Evolutionary conservation across 2,113 vertebrate genomes (phyloP).

Genomic region (Laticauda laticaudata): DNA sequence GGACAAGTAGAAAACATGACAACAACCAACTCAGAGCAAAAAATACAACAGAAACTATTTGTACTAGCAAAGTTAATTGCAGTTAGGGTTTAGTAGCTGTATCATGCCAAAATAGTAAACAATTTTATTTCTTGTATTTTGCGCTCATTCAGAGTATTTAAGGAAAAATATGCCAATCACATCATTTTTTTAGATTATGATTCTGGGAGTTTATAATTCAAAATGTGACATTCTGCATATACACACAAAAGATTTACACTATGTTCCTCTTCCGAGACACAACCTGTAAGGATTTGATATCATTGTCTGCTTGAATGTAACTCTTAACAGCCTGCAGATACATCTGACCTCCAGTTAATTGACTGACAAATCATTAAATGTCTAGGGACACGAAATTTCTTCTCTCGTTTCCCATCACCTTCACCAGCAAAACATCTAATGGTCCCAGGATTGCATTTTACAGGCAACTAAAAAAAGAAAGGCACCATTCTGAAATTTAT

Average conservation of each 20-base stretch:
- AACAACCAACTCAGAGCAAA: background rate
- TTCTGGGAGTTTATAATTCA: conserved; percentile 23
- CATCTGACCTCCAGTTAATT: conserved; percentile 28
- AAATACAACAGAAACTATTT: background rate
- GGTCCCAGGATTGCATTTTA: conserved; percentile 42
- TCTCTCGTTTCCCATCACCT: conserved; percentile 41
- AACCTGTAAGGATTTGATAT: conserved; percentile 13
- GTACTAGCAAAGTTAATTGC: background rate
- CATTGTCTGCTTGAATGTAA: background rate
- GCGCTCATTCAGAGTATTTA: background rate
- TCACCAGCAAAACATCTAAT: conserved; percentile 31
- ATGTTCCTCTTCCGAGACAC: background rate
- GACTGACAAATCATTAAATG: conserved; percentile 48
- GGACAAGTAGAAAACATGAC: background rate
- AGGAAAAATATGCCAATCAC: background rate
- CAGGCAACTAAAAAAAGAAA: conserved; percentile 42
- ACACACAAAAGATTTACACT: conserved; percentile 7
- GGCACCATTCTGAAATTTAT: conserved; percentile 52
- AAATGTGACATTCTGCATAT: background rate
- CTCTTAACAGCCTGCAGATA: conserved; percentile 25
- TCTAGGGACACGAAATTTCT: conserved; percentile 26
- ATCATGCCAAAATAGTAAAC: background rate
- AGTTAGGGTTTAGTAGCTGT: background rate
- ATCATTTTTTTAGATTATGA: background rate
- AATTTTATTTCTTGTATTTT: background rate